Evolutionary conservation across 1,140 invertebrate genomes (phyloP), one percentile per base, ranked within the genome.

Genomic region (Cotesia typhae): DNA sequence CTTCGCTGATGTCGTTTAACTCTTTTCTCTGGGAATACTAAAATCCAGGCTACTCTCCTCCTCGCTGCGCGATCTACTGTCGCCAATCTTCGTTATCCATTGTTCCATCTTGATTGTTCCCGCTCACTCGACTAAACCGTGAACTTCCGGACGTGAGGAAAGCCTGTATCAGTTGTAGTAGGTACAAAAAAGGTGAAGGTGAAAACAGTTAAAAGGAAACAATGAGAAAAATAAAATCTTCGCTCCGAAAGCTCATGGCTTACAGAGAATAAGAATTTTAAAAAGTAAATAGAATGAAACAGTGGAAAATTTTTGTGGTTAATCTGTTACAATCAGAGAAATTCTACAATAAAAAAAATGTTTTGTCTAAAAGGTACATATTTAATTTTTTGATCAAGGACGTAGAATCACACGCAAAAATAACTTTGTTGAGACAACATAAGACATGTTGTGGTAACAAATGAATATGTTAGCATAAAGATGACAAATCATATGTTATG

Each of bases 11-110:
- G 41, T 47, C 41, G 10, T 68, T 55, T 70, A 28, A 17, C 35
- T 59, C 14, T 37, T 55, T 69, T 47, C 57, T 55, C 57, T 57
- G 59, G 47, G 17, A 37, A 59, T 70, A 61, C 59, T 28, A 28
- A 59, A 28, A 14, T 9, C 9, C 12, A 36, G 64, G 38, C 28
- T 59, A 17, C 37, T 10, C 3, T 38, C 38, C 60, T 36, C 12
- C 67, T 35, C 6, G 41, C 20, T 37, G 12, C 59, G 12, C 57
- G 38, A 65, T 71, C 35, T 41, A 71, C 69, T 71, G 69, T 71
- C 69, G 69, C 69, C 69, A 71, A 71, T 71, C 69, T 71, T 71
- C 69, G 69, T 71, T 71, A 71, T 71, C 69, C 47, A 71, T 71
- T 71, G 69, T 71, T 51, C 69, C 60, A 71, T 71, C 69, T 71